Percentiles rank a stretch among this genome's conserved stretches.
Conservation (phyloP, 2,888 invertebrate species). For the Mantis religiosa region DNA sequence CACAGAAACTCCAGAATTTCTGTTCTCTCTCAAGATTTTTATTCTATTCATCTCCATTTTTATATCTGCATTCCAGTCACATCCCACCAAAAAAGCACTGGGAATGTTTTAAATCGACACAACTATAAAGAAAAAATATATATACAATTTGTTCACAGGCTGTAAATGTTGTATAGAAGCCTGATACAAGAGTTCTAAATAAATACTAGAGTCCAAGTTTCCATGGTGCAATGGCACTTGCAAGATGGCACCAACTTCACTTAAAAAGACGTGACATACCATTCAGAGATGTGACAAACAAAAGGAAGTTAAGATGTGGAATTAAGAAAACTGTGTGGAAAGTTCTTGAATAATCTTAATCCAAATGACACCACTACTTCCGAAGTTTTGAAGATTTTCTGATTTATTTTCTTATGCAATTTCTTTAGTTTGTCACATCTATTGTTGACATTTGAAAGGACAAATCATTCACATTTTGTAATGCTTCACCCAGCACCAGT, state of each 20-base stretch:
- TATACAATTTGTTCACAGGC: not conserved
- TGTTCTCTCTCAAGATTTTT: not conserved
- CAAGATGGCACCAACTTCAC: not conserved
- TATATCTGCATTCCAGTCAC: not conserved
- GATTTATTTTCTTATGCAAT: too few relatives aligned
- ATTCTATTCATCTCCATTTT: not conserved
- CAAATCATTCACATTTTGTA: not conserved
- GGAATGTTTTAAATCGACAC: not conserved
- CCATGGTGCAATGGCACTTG: not conserved
- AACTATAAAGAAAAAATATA: not conserved
- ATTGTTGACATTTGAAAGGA: not conserved
- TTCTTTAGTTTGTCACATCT: not conserved
- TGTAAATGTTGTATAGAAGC: not conserved
- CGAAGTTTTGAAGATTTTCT: too few relatives aligned
- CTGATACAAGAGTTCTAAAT: not conserved
- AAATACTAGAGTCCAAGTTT: not conserved
- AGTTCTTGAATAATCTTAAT: not conserved
- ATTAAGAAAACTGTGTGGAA: not conserved
- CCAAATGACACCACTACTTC: too few relatives aligned
- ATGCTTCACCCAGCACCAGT: not conserved
- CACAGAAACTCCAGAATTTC: not conserved
- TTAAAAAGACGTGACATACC: not conserved
- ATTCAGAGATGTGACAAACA: not conserved
- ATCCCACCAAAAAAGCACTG: not conserved
- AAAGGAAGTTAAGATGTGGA: not conserved